Evolutionary conservation across 2,797 vertebrate species (phyloP).

Genomic region (Dendrocincla fuliginosa): DNA sequence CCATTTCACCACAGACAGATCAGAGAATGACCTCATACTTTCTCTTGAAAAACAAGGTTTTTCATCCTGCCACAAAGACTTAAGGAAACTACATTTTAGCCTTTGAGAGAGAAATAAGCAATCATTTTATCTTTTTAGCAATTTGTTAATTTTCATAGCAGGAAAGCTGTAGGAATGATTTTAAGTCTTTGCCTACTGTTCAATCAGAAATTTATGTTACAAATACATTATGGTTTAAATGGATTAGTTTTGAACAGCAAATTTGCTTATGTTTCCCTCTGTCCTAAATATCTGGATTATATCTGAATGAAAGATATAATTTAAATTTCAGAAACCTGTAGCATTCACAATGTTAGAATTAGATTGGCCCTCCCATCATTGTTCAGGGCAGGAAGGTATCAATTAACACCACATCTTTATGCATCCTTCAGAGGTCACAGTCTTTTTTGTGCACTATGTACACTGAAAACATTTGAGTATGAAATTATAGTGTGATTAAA

Average conservation of each 20-base stretch:
- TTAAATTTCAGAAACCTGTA: background rate
- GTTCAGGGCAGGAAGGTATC: background rate
- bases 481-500: background rate
- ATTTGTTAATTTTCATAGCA: background rate
- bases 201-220: background rate
- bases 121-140: background rate
- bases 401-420: background rate
- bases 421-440: background rate
- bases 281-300: background rate
- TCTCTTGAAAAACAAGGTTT: background rate
- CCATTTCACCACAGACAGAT: background rate
- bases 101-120: background rate
- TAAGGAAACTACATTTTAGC: background rate
- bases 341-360: background rate
- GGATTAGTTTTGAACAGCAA: background rate
- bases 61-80: background rate
- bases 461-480: background rate
- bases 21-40: background rate
- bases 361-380: background rate
- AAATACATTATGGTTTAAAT: background rate
- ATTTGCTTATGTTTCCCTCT: background rate
- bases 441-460: background rate
- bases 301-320: background rate
- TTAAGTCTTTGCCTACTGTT: background rate
- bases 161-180: background rate